Base-by-base conservation (phyloP, 2,113 vertebrate species). In the Cervus canadensis region DNA sequence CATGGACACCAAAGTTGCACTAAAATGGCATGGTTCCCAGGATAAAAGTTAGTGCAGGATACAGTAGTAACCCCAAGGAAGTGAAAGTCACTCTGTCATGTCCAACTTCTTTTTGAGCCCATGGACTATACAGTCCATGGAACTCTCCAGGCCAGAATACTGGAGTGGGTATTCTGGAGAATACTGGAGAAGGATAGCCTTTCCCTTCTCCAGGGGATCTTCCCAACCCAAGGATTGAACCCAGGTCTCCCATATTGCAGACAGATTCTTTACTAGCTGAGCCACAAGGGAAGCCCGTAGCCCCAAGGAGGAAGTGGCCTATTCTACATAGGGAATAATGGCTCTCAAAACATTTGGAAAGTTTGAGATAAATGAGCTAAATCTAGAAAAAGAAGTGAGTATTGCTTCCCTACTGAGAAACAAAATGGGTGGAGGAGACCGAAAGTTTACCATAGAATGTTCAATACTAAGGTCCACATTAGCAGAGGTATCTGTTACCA, bases 261-360 rank as follows among this genome's bases (percentile, higher is more conserved):
- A 36, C 0, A 0, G 21, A 40, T 74, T 74, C 19, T 40, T 74
- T 13, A 74, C 36, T 36, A 13, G 36, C 67, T 74, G 36, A 74
- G 5, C 67, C 67, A 40, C 36, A 74, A 74, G 10, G 67, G 67
- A 74, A 74, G 10, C 67, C 19, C 5, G 0, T 23, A 43, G 1
- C 36, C 48, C 28, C 67, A 62, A 56, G 10, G n/a, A 87, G 25
- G 56, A 92, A 78, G 30, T 43, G 6, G 9, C 30, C 21, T 50
- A 54, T 87, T 93, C 36, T 59, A 56, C 4, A 16, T 33, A 21
- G 60, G 8, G 0, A 43, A 64, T 13, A 7, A 79, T 6, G n/a
- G 28, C 30, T 85, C 52, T 95, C 3, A 36, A 67, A 81, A 60
- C 33, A 62, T 74, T 87, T n/a, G 87, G 4, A 79, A 97, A 92